A percentile compares a stretch with the other conserved stretches of the same genome.
Conservation (phyloP, 2,113 vertebrate genomes). For the Delphinus delphis region DNA sequence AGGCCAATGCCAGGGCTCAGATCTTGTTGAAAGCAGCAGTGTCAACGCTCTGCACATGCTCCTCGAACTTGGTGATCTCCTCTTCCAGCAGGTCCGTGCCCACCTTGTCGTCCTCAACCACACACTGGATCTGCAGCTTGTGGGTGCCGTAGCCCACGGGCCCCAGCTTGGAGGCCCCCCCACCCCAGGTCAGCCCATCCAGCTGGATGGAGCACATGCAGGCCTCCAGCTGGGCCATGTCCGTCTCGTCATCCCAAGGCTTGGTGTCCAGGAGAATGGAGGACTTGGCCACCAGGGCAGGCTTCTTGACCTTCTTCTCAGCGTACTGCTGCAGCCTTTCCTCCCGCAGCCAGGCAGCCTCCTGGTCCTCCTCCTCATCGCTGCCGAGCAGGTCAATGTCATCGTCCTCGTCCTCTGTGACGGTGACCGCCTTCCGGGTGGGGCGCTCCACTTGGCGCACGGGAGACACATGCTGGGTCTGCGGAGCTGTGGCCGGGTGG, state of each 20-base stretch:
- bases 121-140: constrained; percentile 72
- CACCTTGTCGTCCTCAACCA: constrained; percentile 97
- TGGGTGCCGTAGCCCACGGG: constrained; percentile 95
- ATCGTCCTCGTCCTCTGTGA: constrained; percentile 81
- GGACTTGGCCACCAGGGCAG: constrained; percentile 93
- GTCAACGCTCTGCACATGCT: constrained; percentile 95
- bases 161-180: constrained; percentile 93
- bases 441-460: constrained; percentile 80
- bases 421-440: constrained; percentile 43
- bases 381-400: constrained; percentile 94
- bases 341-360: constrained; percentile 89
- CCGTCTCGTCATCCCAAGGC: constrained; percentile 96
- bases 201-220: constrained; percentile 91
- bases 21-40: constrained; percentile 99
- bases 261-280: constrained; percentile 97
- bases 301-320: constrained; percentile 93
- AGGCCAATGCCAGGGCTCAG: constrained; percentile 75
- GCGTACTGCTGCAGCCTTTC: constrained; percentile 91
- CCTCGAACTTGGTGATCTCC: constrained; percentile 96
- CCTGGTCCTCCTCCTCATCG: constrained; percentile 91
- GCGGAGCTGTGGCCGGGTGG: constrained; percentile 75
- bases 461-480: constrained; percentile 74
- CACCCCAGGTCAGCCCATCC: constrained; percentile 92
- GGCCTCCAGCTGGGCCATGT: constrained; percentile 95
- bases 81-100: constrained; percentile 96